These are phyloP conservation scores for Conops quadrifasciatus DNA, from an alignment of 2,888 invertebrate genomes.

Conservation along the genomic window DNA sequence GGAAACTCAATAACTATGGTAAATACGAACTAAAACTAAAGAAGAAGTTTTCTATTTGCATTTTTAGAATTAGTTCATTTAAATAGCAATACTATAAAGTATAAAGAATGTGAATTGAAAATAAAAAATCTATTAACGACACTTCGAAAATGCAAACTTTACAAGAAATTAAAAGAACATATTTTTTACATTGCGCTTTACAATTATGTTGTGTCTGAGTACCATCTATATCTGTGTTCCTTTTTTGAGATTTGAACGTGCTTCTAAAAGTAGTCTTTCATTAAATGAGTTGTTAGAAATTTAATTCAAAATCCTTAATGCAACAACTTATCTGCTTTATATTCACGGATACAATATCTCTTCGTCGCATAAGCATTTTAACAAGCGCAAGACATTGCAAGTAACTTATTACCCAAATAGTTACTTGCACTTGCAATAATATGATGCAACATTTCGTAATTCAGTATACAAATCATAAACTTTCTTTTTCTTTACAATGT, in stretches of 20 bases:
- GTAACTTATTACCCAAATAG: too few relatives aligned
- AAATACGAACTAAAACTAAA: background rate
- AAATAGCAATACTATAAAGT: background rate
- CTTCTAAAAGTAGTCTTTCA: background rate
- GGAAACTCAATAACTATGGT: too few relatives aligned
- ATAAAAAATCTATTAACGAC: background rate
- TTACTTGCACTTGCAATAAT: too few relatives aligned
- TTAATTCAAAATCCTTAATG: background rate
- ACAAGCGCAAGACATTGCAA: too few relatives aligned
- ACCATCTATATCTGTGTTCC: slow-evolving; percentile 3
- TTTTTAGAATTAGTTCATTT: background rate
- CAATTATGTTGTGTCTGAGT: too few relatives aligned
- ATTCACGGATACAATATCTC: background rate
- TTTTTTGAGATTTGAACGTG: background rate
- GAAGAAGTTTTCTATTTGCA: background rate
- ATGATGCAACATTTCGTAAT: background rate
- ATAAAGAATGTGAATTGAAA: background rate
- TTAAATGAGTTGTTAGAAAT: background rate
- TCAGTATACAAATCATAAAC: background rate
- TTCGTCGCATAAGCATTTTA: too few relatives aligned
- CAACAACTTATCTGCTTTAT: background rate
- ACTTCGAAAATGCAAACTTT: background rate
- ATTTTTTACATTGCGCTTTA: too few relatives aligned
- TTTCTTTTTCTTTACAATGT: background rate
- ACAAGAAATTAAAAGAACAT: too few relatives aligned